Conservation (phyloP, 2,797 vertebrate genomes). For the Manis javanica region DNA sequence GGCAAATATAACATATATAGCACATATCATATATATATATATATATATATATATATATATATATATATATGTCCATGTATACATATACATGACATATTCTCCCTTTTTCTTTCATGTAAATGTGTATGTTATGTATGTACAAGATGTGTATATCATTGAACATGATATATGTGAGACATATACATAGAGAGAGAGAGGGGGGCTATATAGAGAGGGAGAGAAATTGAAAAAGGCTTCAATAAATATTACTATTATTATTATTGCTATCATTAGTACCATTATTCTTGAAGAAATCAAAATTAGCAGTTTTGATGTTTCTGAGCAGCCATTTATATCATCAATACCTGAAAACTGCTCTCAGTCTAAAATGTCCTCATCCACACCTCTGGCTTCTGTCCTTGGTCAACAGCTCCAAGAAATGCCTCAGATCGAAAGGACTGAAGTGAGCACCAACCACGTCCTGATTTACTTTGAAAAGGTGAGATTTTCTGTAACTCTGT, state of each 20-base stretch:
- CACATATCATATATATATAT: background rate
- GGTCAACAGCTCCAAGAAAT: constrained; percentile 78
- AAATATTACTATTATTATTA: background rate
- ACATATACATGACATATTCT: background rate
- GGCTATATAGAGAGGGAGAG: too few species aligned
- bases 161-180: background rate
- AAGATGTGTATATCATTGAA: too few species aligned
- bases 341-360: background rate
- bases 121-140: background rate
- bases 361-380: background rate
- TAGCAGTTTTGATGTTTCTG: background rate
- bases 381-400: background rate
- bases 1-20: too few species aligned
- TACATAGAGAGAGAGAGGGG: background rate
- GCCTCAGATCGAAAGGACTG: constrained; percentile 76
- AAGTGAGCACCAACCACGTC: constrained; percentile 78
- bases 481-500: background rate
- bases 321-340: background rate
- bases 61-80: background rate
- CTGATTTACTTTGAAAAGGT: constrained; percentile 85
- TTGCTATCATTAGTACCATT: background rate
- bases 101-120: background rate
- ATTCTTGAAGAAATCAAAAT: constrained; percentile 34
- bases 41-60: background rate
- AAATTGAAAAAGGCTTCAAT: background rate